Evolutionary conservation across 2,888 invertebrate genomes (phyloP).

Genomic region (Ornithoptera priamus): DNA sequence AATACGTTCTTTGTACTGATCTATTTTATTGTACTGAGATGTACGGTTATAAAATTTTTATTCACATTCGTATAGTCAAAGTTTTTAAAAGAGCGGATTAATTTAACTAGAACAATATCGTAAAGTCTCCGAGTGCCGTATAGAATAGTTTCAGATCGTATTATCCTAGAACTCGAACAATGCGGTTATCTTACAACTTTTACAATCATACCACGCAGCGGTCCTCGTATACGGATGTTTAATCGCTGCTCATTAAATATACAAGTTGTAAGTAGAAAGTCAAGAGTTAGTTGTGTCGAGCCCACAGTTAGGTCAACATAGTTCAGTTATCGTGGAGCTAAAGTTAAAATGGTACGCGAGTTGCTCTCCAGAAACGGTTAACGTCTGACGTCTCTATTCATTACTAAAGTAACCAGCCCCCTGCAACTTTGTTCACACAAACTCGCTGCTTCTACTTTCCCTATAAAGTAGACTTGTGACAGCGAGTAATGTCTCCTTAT

Average conservation of each 20-base stretch:
- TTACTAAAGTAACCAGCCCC: slow-evolving; percentile 69
- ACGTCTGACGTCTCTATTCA: slow-evolving; percentile 73
- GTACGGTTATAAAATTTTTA: slow-evolving; percentile 49
- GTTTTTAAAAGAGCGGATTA: slow-evolving; percentile 62
- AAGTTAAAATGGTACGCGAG: slow-evolving; percentile 67
- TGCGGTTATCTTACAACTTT: slow-evolving; percentile 51
- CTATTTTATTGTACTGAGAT: not conserved
- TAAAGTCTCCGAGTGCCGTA: slow-evolving; percentile 49
- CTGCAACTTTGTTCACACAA: slow-evolving; percentile 70
- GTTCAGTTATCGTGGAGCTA: slow-evolving; percentile 48
- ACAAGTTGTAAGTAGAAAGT: slow-evolving; percentile 41
- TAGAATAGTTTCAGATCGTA: slow-evolving; percentile 4
- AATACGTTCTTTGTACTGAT: not conserved
- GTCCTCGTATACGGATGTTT: slow-evolving; percentile 34
- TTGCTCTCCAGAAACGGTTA: slow-evolving; percentile 67
- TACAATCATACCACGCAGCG: slow-evolving; percentile 33
- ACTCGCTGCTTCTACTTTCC: slow-evolving; percentile 70
- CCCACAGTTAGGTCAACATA: slow-evolving; percentile 51
- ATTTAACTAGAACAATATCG: slow-evolving; percentile 61
- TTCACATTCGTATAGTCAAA: slow-evolving; percentile 59
- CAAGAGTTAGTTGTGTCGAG: slow-evolving; percentile 45
- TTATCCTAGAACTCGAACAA: slow-evolving; percentile 51
- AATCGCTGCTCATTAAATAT: slow-evolving; percentile 42
- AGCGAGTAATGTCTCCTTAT: slow-evolving; percentile 78
- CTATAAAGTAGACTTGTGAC: slow-evolving; percentile 78